phyloP scores from a whole-genome alignment of 2,888 invertebrate genomes.

The Osmoderma eremita region DNA sequence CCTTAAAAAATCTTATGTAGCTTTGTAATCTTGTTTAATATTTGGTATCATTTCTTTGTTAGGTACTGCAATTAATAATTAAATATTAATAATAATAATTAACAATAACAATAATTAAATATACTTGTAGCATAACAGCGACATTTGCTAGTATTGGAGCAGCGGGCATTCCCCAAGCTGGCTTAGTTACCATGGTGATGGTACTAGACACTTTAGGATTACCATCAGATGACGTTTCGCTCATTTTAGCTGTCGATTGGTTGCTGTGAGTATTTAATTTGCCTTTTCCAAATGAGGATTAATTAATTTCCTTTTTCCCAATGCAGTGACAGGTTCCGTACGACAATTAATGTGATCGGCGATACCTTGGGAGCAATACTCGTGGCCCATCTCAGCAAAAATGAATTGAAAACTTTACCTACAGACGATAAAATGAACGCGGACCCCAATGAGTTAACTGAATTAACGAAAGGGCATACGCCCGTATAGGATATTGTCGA shows the following conservation, averaged over 20 bases:
- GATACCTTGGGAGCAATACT: constrained; percentile 94
- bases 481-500: constrained; percentile 19
- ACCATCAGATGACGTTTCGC: constrained; percentile 88
- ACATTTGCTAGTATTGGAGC: constrained; percentile 98
- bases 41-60: too few relatives aligned
- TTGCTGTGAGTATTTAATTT: constrained; percentile 76
- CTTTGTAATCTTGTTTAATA: too few relatives aligned
- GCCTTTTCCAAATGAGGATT: neutral
- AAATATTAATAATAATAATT: too few relatives aligned
- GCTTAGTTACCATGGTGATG: constrained; percentile 96
- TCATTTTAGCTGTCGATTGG: constrained; percentile 94
- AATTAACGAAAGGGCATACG: constrained; percentile 60
- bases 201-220: constrained; percentile 91
- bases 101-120: neutral
- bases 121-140: constrained; percentile 72
- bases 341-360: constrained; percentile 94
- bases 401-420: constrained; percentile 69
- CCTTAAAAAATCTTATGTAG: too few relatives aligned
- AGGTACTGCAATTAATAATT: too few relatives aligned
- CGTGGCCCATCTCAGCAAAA: constrained; percentile 84
- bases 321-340: constrained; percentile 83
- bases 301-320: neutral
- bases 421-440: constrained; percentile 62
- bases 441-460: constrained; percentile 74
- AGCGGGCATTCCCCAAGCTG: constrained; percentile 96